Base-by-base conservation (phyloP, 2,888 invertebrate genomes). In the Ectemnius lituratus region DNA sequence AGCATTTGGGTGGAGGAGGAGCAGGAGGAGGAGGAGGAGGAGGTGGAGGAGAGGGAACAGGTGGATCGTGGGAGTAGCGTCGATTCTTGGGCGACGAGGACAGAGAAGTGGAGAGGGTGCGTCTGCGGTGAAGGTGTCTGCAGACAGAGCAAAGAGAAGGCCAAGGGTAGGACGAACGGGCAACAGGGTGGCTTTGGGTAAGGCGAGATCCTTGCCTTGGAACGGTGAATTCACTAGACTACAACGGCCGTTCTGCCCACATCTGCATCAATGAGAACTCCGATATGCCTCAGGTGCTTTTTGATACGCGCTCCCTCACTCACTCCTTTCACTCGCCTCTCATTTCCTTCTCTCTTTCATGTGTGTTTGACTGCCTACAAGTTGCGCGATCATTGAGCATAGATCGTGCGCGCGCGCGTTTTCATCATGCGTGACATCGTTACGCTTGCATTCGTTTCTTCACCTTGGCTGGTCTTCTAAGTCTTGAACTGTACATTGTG, bases 61-160 rank as follows among this genome's bases (percentile, higher is more conserved):
- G 86, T 87, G 87, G 84, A 81, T 84, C 80, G 86, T 84, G 85
- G 85, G 85, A 85, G 85, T 84, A 85, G 76, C 82, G 82, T 75
- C 65, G 79, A 64, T 79, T 80, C 69, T 37, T 52, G 14, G n/a
- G 27, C 11, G 16, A 11, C 46, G 70, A 67, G 46, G 63, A 64
- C 47, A 56, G 73, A 45, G 23, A 23, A 23, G 23, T 23, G 23
- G 23, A 23, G 46, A 61, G 61, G 52, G 27, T 47, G 47, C 62
- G 70, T 52, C 59, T 73, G 72, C 67, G 70, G 79, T 62, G 67
- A 70, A 68, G 77, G 62, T 62, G 77, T 68, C 73, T 62, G 23
- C 23, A 62, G 62, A 62, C 62, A 27, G 62, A 5, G 49, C 74
- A 74, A 58, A 68, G 66, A 70, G 69, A 74, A 81, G 49, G 45